These are phyloP conservation scores for Leptocoma aspasia DNA, from an alignment of 2,113 vertebrate species.

Conservation along the genomic window DNA sequence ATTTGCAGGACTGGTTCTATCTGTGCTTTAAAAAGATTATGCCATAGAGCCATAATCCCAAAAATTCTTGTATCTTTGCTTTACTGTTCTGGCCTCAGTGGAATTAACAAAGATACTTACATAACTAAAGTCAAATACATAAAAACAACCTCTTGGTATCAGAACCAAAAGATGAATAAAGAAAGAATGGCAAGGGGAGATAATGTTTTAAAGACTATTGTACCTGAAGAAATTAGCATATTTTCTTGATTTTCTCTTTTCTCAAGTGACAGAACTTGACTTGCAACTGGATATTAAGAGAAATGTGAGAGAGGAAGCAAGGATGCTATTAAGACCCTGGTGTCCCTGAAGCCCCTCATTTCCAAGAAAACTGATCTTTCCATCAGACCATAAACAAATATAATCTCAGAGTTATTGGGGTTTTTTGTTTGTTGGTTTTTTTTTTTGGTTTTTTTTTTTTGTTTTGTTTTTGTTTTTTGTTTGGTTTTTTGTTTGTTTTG, in stretches of 20 bases:
- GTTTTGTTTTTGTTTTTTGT: background rate
- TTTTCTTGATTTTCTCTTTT: background rate
- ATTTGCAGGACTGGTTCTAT: background rate
- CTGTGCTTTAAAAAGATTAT: background rate
- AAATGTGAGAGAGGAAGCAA: background rate
- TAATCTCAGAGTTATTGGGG: fast-evolving
- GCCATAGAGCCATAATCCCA: background rate
- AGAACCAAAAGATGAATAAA: background rate
- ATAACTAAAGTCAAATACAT: background rate
- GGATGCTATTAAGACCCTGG: background rate
- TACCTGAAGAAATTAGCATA: background rate
- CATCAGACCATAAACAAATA: background rate
- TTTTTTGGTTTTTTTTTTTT: no score
- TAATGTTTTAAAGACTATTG: background rate
- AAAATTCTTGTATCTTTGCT: background rate
- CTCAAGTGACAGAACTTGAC: background rate
- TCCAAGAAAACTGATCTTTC: background rate
- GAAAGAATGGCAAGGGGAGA: background rate
- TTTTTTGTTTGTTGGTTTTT: no score
- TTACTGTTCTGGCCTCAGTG: background rate
- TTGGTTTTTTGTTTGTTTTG: no score
- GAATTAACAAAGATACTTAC: background rate
- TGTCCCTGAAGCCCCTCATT: background rate
- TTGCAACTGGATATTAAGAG: background rate
- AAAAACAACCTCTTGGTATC: background rate